Evolutionary conservation across 2,113 vertebrate genomes (phyloP).

Genomic region (Oncorhynchus gorbuscha): DNA sequence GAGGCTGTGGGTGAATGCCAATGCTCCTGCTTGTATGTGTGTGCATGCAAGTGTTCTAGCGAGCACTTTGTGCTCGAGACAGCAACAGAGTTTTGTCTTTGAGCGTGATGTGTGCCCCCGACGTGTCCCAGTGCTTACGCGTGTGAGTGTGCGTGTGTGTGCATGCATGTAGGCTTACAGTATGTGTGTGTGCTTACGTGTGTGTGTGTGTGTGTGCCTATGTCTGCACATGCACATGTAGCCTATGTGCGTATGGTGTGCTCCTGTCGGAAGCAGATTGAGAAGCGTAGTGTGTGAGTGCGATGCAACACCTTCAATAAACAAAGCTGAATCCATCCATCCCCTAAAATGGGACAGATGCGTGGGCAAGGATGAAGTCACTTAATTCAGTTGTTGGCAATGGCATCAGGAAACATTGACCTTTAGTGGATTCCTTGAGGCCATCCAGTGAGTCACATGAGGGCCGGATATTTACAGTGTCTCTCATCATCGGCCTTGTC

Average conservation of each 20-base stretch:
- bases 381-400: conserved; percentile 69
- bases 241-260: not conserved
- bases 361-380: conserved; percentile 61
- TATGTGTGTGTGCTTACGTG: conserved; percentile 6
- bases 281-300: conserved; percentile 6
- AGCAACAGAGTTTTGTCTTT: not conserved
- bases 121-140: too few relatives aligned
- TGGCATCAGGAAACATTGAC: conserved; percentile 71
- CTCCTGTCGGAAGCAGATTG: conserved; percentile 12
- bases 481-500: conserved; percentile 71
- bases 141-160: not conserved
- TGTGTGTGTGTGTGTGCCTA: conserved; percentile 5
- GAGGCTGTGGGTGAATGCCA: conserved; percentile 14
- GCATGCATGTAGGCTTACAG: not conserved
- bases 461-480: conserved; percentile 67
- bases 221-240: not conserved
- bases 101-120: conserved; percentile 1
- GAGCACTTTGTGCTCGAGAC: too few relatives aligned
- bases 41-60: too few relatives aligned
- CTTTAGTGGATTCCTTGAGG: conserved; percentile 68
- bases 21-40: too few relatives aligned
- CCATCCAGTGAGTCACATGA: conserved; percentile 69
- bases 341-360: conserved; percentile 51
- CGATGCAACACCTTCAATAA: conserved; percentile 52
- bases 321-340: conserved; percentile 31